Evolutionary conservation across 2,797 vertebrate genomes (phyloP), one percentile per base, ranked within the genome.

Genomic region (Macrochelys suwanniensis): DNA sequence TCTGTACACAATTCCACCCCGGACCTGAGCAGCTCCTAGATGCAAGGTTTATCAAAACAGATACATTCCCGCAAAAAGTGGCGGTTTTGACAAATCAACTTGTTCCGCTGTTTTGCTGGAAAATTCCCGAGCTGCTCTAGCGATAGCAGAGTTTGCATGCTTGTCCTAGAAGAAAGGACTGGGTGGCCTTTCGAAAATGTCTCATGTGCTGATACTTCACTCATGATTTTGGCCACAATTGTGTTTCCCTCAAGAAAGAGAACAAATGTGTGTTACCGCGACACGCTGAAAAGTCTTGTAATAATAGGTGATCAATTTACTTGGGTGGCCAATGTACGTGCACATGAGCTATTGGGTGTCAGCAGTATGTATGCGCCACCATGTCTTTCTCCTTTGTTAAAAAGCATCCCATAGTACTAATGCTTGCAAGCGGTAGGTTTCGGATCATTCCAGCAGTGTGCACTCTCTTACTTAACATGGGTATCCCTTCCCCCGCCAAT

Each of bases 141-240:
- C 33, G 15, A 61, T 3, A 33, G 7, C 51, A 54, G 51, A 26
- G 13, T 56, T 10, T 56, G 51, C 21, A 0, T 1, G 4, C 17
- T 15, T 6, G 53, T 49, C 77, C 59, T 33, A 5, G 25, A 33
- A 5, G 56, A n/a, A 0, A 0, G n/a, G 42, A 65, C 37, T 51
- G 1, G 1, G 7, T 5, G 85, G 6, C 51, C 76, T 17, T 1
- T 5, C 31, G 76, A 54, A 11, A 1, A 1, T 17, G 1, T 54
- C 84, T 21, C 77, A 19, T 19, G 49, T 1, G 33, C 59, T 23
- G 84, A 6, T 8, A 42, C 23, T 21, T 21, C 80, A 0, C 47
- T 21, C 21, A 8, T 2, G 1, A 28, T 53, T 1, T 81, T 6
- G 12, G 42, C 33, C 25, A 7, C 33, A n/a, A 1, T 1, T 15